A percentile compares a stretch with the other conserved stretches of the same genome.
Conservation (phyloP, 1,140 invertebrate genomes). For the Heterodera carotae region DNA sequence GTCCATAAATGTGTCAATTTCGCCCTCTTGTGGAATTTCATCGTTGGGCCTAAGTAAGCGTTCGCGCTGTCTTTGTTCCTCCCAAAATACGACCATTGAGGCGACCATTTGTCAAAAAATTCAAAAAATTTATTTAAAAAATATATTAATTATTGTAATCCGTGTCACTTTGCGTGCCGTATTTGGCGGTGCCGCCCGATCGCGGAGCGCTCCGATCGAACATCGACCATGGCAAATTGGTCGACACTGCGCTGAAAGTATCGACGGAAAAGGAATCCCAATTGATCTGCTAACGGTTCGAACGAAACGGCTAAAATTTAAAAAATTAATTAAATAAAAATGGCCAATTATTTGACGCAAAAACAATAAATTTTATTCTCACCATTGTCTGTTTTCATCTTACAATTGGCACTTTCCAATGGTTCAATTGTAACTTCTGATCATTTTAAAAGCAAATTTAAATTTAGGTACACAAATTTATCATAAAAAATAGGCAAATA, state of each 20-base stretch:
- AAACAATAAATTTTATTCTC: too few species aligned
- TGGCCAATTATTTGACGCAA: too few species aligned
- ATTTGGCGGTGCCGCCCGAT: not conserved
- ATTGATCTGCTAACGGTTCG: not conserved
- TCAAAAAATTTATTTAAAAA: not conserved
- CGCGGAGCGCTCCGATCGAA: not conserved
- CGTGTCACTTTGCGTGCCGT: not conserved
- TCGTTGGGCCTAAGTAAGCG: not conserved
- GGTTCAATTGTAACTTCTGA: not conserved
- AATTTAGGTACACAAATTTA: not conserved
- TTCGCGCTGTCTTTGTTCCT: not conserved
- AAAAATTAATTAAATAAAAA: too few species aligned
- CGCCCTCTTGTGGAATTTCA: not conserved
- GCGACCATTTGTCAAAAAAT: not conserved
- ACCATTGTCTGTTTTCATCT: not conserved
- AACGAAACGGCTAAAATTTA: not conserved
- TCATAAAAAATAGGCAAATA: not conserved
- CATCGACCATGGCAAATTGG: not conserved
- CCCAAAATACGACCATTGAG: not conserved
- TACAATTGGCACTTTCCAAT: not conserved
- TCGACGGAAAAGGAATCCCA: not conserved
- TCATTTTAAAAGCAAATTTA: too few species aligned
- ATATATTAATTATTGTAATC: not conserved
- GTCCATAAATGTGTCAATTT: not conserved
- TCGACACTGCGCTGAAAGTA: not conserved